These are phyloP conservation scores for Esox niger DNA, from an alignment of 2,113 vertebrate species.

Conservation along the genomic window DNA sequence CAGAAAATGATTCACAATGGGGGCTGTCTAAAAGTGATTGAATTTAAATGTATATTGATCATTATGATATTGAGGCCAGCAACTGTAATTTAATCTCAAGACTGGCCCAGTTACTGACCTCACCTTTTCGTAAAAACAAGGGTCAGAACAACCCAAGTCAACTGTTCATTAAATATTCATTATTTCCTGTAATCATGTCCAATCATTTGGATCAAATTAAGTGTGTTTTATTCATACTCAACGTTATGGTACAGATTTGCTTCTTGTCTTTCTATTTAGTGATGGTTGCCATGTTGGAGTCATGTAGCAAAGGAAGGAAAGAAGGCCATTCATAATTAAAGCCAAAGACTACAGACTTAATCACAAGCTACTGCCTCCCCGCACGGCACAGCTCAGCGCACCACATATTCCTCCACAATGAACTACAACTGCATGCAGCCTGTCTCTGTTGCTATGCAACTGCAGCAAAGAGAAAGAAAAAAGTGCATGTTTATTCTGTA, in stretches of 20 bases:
- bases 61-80: not conserved
- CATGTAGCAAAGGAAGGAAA: constrained; percentile 52
- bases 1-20: too few species aligned
- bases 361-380: constrained; percentile 60
- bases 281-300: constrained; percentile 63
- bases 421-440: constrained; percentile 24
- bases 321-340: constrained; percentile 75
- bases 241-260: constrained; percentile 45
- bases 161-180: constrained; percentile 64
- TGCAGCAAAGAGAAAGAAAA: constrained; percentile 56
- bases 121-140: constrained; percentile 63
- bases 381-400: not conserved
- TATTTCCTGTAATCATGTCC: constrained; percentile 65
- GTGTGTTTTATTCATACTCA: not conserved
- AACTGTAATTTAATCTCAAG: constrained; percentile 50
- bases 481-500: constrained; percentile 53
- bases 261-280: constrained; percentile 42
- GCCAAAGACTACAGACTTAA: constrained; percentile 61
- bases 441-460: constrained; percentile 74
- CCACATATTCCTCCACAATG: not conserved
- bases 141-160: constrained; percentile 60
- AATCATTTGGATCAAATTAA: constrained; percentile 60
- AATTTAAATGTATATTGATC: not conserved
- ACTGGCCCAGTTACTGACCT: constrained; percentile 69
- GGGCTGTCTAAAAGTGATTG: too few species aligned